Percentiles rank a stretch among this genome's conserved stretches.
Conservation (phyloP, 2,888 invertebrate genomes). For the Hydropsyche betteni region DNA sequence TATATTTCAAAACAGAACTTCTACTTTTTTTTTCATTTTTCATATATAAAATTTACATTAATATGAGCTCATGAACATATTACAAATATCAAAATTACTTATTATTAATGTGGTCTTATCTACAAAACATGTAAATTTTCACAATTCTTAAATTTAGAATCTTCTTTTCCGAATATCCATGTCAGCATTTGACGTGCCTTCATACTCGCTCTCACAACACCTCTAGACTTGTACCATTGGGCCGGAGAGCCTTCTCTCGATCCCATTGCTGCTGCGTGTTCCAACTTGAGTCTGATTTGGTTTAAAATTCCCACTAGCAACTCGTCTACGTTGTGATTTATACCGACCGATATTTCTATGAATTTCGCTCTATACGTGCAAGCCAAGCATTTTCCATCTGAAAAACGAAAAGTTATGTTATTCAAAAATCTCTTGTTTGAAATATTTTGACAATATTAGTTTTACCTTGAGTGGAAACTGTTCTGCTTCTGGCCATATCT, state of each 20-base stretch:
- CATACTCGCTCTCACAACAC: constrained; percentile 87
- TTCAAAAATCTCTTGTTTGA: neutral
- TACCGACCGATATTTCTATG: constrained; percentile 94
- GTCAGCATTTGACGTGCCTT: constrained; percentile 90
- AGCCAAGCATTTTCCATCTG: constrained; percentile 94
- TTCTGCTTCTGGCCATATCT: constrained; percentile 88
- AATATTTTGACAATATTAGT: neutral
- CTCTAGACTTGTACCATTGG: constrained; percentile 87
- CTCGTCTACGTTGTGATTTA: constrained; percentile 97
- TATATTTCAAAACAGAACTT: too few species aligned
- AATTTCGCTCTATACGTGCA: constrained; percentile 92
- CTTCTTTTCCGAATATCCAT: constrained; percentile 91
- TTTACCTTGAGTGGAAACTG: constrained; percentile 88
- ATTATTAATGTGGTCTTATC: constrained; percentile 55
- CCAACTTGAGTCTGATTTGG: constrained; percentile 86
- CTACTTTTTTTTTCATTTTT: too few species aligned
- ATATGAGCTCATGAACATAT: constrained; percentile 5
- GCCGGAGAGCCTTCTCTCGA: constrained; percentile 66
- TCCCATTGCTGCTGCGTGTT: constrained; percentile 65
- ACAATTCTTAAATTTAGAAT: constrained; percentile 91
- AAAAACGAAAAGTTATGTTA: constrained; percentile 54
- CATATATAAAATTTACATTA: too few species aligned
- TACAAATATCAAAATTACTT: constrained; percentile 6
- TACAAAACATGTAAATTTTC: constrained; percentile 88
- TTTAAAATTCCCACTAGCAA: constrained; percentile 91